Percentiles rank a stretch among this genome's conserved stretches.
Conservation (phyloP, 2,888 invertebrate species). For the Parthenolecanium corni region DNA sequence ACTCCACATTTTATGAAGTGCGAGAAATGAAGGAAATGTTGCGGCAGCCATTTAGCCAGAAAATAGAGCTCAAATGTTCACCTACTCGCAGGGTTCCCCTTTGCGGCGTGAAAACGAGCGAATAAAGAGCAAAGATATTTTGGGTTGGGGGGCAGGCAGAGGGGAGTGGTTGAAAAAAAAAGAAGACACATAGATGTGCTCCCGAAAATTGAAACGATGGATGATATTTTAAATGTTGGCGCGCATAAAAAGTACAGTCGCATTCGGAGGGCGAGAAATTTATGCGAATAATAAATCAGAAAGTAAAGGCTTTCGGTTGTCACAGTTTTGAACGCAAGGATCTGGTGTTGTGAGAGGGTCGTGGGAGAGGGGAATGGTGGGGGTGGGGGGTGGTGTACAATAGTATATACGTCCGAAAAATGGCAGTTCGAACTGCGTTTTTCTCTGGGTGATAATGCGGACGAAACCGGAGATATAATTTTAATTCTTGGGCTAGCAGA, state of each 20-base stretch:
- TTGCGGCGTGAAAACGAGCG: too few relatives aligned
- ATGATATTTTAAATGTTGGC: constrained; percentile 13
- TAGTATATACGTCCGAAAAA: constrained; percentile 5
- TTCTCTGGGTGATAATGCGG: constrained; percentile 10
- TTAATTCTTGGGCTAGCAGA: constrained; percentile 13
- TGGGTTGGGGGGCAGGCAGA: too few relatives aligned
- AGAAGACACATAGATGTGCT: background rate
- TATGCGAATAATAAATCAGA: constrained; percentile 29
- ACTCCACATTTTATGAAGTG: too few relatives aligned
- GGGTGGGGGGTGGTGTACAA: background rate
- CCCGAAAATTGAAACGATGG: constrained; percentile 19
- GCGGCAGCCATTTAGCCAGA: too few relatives aligned
- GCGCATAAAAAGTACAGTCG: constrained; percentile 1
- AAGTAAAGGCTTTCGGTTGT: constrained; percentile 26
- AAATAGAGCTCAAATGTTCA: too few relatives aligned
- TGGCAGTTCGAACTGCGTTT: constrained; percentile 3
- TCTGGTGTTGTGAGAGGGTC: too few relatives aligned
- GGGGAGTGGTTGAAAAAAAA: too few relatives aligned
- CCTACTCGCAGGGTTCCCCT: too few relatives aligned
- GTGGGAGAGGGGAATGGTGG: too few relatives aligned
- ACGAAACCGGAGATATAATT: constrained; percentile 12
- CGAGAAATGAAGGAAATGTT: too few relatives aligned
- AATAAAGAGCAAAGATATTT: too few relatives aligned
- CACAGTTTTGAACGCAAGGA: constrained; percentile 2
- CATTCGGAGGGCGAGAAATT: constrained; percentile 1